A percentile compares a stretch with the other conserved stretches of the same genome.
Evolutionary conservation across 2,797 vertebrate species (phyloP).

Genomic region (Hipposideros larvatus): DNA sequence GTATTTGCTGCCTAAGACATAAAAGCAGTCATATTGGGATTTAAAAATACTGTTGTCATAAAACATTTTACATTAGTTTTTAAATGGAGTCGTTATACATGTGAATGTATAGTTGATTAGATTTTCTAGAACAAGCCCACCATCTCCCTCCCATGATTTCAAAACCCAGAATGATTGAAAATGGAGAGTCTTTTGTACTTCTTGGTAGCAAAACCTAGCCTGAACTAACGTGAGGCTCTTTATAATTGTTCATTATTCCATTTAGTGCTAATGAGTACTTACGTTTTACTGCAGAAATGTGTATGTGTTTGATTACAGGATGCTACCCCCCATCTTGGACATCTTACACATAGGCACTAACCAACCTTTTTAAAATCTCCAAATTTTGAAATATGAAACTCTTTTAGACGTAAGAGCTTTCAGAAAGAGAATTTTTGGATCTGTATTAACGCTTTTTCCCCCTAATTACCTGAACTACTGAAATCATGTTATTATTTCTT

Average conservation of each 20-base stretch:
- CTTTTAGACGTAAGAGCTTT: background rate
- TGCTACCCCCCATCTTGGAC: background rate
- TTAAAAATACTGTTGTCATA: slow-evolving; percentile 33
- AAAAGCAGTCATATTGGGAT: slow-evolving; percentile 25
- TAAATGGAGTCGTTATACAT: background rate
- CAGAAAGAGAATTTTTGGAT: background rate
- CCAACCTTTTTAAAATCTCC: slow-evolving; percentile 3
- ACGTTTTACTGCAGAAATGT: slow-evolving; percentile 39
- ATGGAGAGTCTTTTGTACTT: slow-evolving; percentile 32
- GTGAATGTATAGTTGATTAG: background rate
- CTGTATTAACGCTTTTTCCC: background rate
- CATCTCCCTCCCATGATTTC: slow-evolving; percentile 12
- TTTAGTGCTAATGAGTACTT: background rate
- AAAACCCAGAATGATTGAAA: slow-evolving; percentile 45
- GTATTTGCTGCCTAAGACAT: slow-evolving; percentile 44
- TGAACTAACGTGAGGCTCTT: background rate
- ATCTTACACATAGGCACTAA: background rate
- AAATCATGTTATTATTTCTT: slow-evolving; percentile 38
- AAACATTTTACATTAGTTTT: slow-evolving; percentile 48
- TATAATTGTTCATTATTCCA: background rate
- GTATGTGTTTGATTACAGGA: background rate
- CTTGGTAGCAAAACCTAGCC: slow-evolving; percentile 25
- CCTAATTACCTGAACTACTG: background rate
- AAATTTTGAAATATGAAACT: slow-evolving; percentile 33
- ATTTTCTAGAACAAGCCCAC: slow-evolving; percentile 54